Base-by-base conservation (phyloP, 2,888 invertebrate genomes). In the Trissolcus japonicus region DNA sequence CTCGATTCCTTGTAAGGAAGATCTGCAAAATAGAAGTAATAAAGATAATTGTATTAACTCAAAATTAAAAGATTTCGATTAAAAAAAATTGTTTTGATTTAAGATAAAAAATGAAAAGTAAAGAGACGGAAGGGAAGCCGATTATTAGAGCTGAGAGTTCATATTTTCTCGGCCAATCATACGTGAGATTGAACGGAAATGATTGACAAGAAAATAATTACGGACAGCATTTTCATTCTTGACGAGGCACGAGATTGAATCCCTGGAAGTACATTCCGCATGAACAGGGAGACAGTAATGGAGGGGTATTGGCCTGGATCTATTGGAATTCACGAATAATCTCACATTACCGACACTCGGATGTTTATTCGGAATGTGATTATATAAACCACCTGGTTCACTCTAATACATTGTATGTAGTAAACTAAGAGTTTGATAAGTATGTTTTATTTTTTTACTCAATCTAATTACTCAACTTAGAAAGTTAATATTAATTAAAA, bases 301-400 rank as follows among this genome's bases (percentile, higher is more conserved):
- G 78, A 75, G 78, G 78, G 72, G 78, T 63, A 78, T 78, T 67
- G 72, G 72, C 67, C 60, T 65, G 76, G 79, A 79, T 76, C 76
- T 76, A 73, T 79, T 79, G 79, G 68, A 76, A 76, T 79, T 79
- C 79, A 65, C 76, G 79, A 76, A 79, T 79, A 79, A 79, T 76
- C 79, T 73, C 69, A 68, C 73, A 79, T 79, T 73, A 79, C 73
- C 76, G 79, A 69, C 79, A 79, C 73, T 79, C 57, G 73, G 76
- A 69, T 73, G 76, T 73, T 79, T 69, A 76, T 76, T 76, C 60
- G 76, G 69, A 76, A 79, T 73, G 72, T 73, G 59, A 76, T 72
- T 65, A 54, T 69, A 69, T 76, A 76, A 73, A 69, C 76, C 76
- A 73, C 73, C 71, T 66, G 78, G 69, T 71, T 74, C 74, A 62